These are phyloP conservation scores for Bubo blakistoni DNA, from an alignment of 2,113 vertebrate genomes.

Conservation along the genomic window DNA sequence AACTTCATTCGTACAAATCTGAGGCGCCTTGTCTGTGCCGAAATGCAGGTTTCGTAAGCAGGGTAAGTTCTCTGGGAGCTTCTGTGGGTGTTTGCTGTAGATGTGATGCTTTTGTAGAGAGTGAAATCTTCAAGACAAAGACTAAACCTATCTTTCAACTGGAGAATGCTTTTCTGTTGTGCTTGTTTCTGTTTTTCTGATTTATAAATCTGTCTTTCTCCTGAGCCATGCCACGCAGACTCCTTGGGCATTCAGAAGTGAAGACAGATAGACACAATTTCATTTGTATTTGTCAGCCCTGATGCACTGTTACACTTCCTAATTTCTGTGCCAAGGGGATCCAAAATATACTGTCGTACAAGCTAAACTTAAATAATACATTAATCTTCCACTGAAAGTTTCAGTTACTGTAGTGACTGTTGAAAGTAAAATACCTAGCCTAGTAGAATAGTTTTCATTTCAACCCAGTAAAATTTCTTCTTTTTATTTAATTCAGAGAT, in stretches of 20 bases:
- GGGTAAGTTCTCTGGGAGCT: constrained; percentile 39
- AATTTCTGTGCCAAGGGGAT: not conserved
- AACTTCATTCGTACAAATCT: not conserved
- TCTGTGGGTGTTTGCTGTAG: not conserved
- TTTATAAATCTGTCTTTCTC: not conserved
- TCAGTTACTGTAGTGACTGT: not conserved
- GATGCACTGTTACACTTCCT: not conserved
- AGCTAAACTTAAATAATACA: not conserved
- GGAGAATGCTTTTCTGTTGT: not conserved
- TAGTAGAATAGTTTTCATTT: not conserved
- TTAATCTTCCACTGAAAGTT: not conserved
- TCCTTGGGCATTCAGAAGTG: not conserved
- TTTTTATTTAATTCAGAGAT: not conserved
- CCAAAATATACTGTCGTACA: not conserved
- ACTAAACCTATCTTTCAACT: not conserved
- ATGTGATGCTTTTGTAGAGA: not conserved
- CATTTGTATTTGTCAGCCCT: not conserved
- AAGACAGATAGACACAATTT: not conserved
- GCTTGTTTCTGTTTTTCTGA: not conserved
- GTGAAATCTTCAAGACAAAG: not conserved
- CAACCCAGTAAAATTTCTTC: not conserved
- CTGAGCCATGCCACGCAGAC: not conserved
- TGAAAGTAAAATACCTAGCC: not conserved
- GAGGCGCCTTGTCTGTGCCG: not conserved
- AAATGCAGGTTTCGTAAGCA: constrained; percentile 16